Evolutionary conservation across 2,113 vertebrate genomes (phyloP), one percentile per base, ranked within the genome.

Genomic region (Arenaria interpres): DNA sequence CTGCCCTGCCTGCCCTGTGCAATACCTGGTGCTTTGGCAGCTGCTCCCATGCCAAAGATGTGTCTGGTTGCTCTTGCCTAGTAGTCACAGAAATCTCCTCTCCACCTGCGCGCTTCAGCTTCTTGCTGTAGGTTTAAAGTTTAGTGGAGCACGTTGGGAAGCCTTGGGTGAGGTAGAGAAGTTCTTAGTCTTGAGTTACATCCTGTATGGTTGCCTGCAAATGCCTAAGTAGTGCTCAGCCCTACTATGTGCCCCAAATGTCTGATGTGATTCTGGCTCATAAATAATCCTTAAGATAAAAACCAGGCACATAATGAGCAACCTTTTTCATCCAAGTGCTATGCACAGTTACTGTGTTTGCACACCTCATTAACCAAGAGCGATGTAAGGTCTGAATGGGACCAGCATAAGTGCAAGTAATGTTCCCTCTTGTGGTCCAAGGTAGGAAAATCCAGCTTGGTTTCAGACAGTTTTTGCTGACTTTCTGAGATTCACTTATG

Each of bases 351-450:
- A 30, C 51, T n/a, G 23, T 35, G 33, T 59, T 85, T 92, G 77
- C 77, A 85, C n/a, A 72, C 27, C 59, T 86, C 91, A 32, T 82
- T 94, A 64, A 51, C 66, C 82, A 69, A 64, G 74, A 85, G 82
- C 3, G 1, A 75, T 12, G 20, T 75, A 94, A 71, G 23, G 22
- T 28, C 21, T 67, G 28, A 84, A 28, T 63, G 60, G 25, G 41
- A 28, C 76, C 74, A 72, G 62, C 4, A 0, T 50, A n/a, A 7
- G 7, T 54, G 43, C 46, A 60, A 46, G 50, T 62, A 14, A 59
- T 59, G 64, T 81, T 96, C 72, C 32, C 46, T 92, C 3, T 3
- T 74, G 54, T 84, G 46, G 37, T 62, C 41, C 28, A 30, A 54
- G 76, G 64, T 30, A 54, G 73, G 57, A 81, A 81, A 92, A 91